These are phyloP conservation scores for Agrotis segetum DNA, from an alignment of 2,888 invertebrate genomes.

Conservation along the genomic window DNA sequence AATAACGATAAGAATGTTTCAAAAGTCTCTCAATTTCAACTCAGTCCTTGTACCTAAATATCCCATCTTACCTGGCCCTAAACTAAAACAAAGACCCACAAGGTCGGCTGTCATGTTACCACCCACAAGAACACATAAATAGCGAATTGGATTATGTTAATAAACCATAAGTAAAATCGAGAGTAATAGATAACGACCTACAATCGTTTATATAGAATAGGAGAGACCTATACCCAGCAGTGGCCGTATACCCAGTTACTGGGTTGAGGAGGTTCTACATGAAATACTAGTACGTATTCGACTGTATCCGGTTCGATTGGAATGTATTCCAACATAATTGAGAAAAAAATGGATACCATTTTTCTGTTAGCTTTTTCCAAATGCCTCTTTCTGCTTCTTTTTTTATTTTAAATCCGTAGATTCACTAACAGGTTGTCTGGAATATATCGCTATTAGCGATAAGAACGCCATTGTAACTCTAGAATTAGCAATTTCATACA, in stretches of 20 bases:
- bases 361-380: too few relatives aligned
- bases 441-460: too few relatives aligned
- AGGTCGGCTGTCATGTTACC: slow-evolving; percentile 35
- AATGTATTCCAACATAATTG: not conserved
- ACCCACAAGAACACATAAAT: slow-evolving; percentile 36
- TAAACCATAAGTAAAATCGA: slow-evolving; percentile 28
- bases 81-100: slow-evolving; percentile 21
- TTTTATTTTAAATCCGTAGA: too few relatives aligned
- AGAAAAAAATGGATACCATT: not conserved
- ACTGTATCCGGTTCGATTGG: not conserved
- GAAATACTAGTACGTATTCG: too few relatives aligned
- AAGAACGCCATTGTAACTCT: too few relatives aligned
- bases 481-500: too few relatives aligned
- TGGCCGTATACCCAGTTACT: not conserved
- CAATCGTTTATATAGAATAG: slow-evolving; percentile 2
- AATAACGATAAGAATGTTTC: not conserved
- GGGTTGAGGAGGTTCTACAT: not conserved
- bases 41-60: slow-evolving; percentile 5
- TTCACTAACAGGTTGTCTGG: too few relatives aligned
- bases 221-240: not conserved
- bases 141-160: slow-evolving; percentile 33
- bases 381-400: too few relatives aligned
- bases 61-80: not conserved
- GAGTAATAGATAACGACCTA: slow-evolving; percentile 7
- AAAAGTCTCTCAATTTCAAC: not conserved